Conservation (phyloP, 2,888 invertebrate species). For the Platerodrilus igneus region DNA sequence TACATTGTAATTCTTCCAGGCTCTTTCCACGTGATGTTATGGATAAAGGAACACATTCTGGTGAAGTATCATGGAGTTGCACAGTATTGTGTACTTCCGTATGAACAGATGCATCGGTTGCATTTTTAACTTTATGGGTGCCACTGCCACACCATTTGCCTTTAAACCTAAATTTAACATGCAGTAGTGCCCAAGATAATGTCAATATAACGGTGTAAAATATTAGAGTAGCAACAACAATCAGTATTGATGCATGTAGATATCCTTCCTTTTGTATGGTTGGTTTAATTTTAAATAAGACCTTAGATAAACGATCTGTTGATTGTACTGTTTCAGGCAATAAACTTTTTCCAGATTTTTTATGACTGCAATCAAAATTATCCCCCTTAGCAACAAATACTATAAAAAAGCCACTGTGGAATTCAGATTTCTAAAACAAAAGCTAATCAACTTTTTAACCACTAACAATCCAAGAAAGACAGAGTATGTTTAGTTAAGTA, state of each 20-base stretch:
- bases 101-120: too few species aligned
- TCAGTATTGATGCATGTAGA: conserved; percentile 53
- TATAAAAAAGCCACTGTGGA: conserved; percentile 69
- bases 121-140: too few species aligned
- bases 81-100: too few species aligned
- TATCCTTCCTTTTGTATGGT: conserved; percentile 61
- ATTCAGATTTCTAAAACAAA: conserved; percentile 58
- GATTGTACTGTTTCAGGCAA: conserved; percentile 12
- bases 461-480: too few species aligned
- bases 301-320: conserved; percentile 39
- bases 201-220: conserved; percentile 51
- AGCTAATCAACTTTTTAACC: neutral
- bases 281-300: conserved; percentile 51
- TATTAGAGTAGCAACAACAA: conserved; percentile 51
- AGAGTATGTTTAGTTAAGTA: too few species aligned
- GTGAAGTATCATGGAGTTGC: too few species aligned
- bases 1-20: too few species aligned
- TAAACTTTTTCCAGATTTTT: conserved; percentile 34
- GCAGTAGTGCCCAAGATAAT: conserved; percentile 37
- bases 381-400: conserved; percentile 70
- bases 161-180: too few species aligned
- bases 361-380: conserved; percentile 54
- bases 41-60: too few species aligned
- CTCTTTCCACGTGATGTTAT: too few species aligned
- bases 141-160: conserved; percentile 30